Conservation (phyloP, 1,140 invertebrate genomes). For the Sarcophaga bullata region DNA sequence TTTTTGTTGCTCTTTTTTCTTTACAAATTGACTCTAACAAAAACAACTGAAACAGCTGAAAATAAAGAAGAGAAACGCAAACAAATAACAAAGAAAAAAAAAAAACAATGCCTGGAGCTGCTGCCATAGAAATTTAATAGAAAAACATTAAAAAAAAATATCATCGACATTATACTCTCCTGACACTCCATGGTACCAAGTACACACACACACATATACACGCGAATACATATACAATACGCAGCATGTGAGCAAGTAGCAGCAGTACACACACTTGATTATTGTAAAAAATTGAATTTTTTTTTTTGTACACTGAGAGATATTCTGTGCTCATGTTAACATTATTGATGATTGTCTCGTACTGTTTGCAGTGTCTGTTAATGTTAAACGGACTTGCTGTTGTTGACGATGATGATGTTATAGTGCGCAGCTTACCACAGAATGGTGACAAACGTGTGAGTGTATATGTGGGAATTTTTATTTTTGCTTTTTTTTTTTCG, state of each 20-base stretch:
- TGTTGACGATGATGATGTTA: slow-evolving; percentile 15
- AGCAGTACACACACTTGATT: background rate
- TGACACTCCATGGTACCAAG: background rate
- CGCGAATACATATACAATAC: background rate
- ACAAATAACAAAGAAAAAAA: too few relatives aligned
- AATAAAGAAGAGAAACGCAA: too few relatives aligned
- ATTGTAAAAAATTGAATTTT: too few relatives aligned
- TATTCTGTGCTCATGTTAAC: background rate
- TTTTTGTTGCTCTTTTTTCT: too few relatives aligned
- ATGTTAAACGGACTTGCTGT: slow-evolving; percentile 16
- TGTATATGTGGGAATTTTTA: background rate
- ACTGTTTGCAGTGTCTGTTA: background rate
- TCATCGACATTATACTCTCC: background rate
- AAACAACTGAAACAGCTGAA: too few relatives aligned
- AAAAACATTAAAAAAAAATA: background rate
- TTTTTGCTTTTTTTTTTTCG: too few relatives aligned
- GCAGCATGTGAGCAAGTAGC: too few relatives aligned
- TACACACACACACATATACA: background rate
- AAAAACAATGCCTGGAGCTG: too few relatives aligned
- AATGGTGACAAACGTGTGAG: background rate
- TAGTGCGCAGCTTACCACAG: slow-evolving; percentile 39
- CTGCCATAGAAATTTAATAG: background rate
- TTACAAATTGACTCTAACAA: too few relatives aligned
- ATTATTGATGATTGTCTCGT: background rate
- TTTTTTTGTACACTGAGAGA: background rate